Evolutionary conservation across 2,113 vertebrate genomes (phyloP), one percentile per base, ranked within the genome.

Genomic region (Camelus bactrianus): DNA sequence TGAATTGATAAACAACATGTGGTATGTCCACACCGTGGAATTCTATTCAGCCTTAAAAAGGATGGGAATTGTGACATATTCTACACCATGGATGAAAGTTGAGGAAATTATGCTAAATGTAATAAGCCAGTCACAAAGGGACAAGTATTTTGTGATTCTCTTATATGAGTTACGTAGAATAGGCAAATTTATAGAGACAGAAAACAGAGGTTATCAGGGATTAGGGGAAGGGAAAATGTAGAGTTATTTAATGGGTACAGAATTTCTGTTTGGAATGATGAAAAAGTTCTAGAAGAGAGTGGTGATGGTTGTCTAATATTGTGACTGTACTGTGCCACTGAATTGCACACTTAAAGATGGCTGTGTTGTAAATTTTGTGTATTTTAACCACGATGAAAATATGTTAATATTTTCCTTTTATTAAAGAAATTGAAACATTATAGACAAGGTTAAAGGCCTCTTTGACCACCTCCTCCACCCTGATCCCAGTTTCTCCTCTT

Each of bases 321-420:
- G 17, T 46, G 28, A 73, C 69, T 60, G 15, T 58, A 26, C 42
- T 81, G 56, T 88, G 13, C 26, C 64, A 38, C 28, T 58, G 52
- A 84, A 79, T 11, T 11, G 1, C 32, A 14, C 38, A 38, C 8
- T 82, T 92, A 84, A 73, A 86, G 79, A 58, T 60, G 69, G 30
- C 13, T 88, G 32, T 46, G 26, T 54, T 50, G n/a, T 82, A 60
- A 73, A 42, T 86, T 38, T 84, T 56, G 3, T 52, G 0, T 79
- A 58, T 84, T 83, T 92, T 80, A 65, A 65, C 17, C 24, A 26
- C 50, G 67, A 73, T 42, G 65, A 73, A 89, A 48, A 32, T 50
- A 54, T 84, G 24, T 77, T 28, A 52, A 54, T 90, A 54, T 52
- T 76, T 96, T 90, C 20, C 46, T 81, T 92, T 76, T 22, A 81